Evolutionary conservation across 2,113 vertebrate species (phyloP).

Genomic region (Festucalex cinctus): DNA sequence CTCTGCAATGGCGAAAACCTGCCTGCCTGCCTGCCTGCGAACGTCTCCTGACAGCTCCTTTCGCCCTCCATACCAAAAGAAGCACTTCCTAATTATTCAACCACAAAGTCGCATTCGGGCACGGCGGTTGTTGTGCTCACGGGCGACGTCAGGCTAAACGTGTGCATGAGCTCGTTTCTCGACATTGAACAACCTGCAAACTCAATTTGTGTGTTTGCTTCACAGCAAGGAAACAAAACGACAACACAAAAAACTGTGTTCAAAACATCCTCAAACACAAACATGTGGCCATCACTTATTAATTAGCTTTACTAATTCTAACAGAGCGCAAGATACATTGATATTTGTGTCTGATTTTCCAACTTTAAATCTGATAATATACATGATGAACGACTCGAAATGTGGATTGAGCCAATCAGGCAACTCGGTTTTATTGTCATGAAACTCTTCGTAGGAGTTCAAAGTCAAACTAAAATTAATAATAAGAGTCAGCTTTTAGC

Average conservation of each 20-base stretch:
- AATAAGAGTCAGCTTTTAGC: no score
- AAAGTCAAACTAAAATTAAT: no score
- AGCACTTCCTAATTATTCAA: conserved; percentile 71
- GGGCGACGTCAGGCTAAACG: no score
- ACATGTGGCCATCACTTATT: not conserved
- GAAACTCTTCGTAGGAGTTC: no score
- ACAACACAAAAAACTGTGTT: not conserved
- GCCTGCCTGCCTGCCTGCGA: conserved; percentile 74
- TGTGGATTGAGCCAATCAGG: no score
- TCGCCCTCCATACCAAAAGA: conserved; percentile 70
- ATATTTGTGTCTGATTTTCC: no score
- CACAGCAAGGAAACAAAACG: not conserved
- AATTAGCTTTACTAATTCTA: not conserved
- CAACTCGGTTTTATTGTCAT: no score
- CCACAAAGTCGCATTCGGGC: conserved; percentile 56
- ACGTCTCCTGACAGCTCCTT: conserved; percentile 74
- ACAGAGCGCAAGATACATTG: not conserved
- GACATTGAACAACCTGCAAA: conserved; percentile 34
- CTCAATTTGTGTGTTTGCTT: conserved; percentile 5
- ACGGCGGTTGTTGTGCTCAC: conserved; percentile 8
- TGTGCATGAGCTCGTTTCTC: conserved; percentile 37
- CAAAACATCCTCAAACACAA: not conserved
- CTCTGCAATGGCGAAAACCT: conserved; percentile 72
- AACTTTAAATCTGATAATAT: no score
- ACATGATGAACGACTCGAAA: no score